Conservation (phyloP, 2,113 vertebrate species). For the Scophthalmus maximus region DNA sequence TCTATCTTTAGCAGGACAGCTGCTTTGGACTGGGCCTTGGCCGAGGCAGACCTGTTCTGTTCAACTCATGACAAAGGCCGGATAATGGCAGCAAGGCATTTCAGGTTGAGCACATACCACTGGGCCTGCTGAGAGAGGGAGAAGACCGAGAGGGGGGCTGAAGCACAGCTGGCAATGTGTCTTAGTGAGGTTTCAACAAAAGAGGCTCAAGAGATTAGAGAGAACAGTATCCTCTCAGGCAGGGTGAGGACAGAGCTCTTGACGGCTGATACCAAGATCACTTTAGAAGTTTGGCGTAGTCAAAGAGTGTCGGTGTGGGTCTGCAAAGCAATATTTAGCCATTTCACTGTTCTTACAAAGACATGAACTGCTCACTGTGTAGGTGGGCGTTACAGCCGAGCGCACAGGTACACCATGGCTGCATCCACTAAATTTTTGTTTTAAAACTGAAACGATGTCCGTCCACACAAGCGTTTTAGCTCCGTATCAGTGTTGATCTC, state of each 20-base stretch:
- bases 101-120: conserved; percentile 57
- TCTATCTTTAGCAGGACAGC: conserved; percentile 67
- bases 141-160: conserved; percentile 10
- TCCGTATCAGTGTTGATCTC: too few relatives aligned
- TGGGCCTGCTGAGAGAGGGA: background rate
- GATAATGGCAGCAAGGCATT: conserved; percentile 44
- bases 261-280: conserved; percentile 62
- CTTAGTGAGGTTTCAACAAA: conserved; percentile 66
- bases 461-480: too few relatives aligned
- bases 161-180: conserved; percentile 35
- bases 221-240: conserved; percentile 52
- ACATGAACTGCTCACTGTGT: background rate
- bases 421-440: too few relatives aligned
- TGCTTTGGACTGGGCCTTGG: conserved; percentile 48
- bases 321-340: conserved; percentile 1
- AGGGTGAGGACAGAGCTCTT: conserved; percentile 45
- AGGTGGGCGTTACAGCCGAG: background rate
- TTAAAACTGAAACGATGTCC: too few relatives aligned
- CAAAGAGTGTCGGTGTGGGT: conserved; percentile 7
- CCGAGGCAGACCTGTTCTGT: conserved; percentile 60
- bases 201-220: conserved; percentile 78
- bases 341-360: background rate
- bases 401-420: background rate
- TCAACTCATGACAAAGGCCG: conserved; percentile 61
- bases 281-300: conserved; percentile 41